phyloP scores from a whole-genome alignment of 1,140 invertebrate species.

The Lethocerus indicus region DNA sequence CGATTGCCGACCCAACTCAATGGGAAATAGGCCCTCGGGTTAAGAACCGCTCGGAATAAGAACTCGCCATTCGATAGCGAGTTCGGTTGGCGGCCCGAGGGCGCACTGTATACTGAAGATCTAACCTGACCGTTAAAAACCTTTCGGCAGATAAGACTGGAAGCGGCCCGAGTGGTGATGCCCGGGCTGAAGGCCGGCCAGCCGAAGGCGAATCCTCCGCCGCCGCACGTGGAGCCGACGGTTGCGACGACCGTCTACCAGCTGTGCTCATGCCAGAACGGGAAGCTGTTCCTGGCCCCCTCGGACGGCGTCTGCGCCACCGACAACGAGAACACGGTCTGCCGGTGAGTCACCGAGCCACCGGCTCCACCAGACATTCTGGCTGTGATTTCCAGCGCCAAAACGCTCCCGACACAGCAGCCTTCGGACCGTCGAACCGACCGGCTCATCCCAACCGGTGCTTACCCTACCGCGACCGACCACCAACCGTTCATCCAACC shows the following conservation, averaged over 20 bases:
- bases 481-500: too few species aligned
- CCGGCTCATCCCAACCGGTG: too few species aligned
- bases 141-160: slow-evolving; percentile 30
- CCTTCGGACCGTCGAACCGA: too few species aligned
- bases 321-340: slow-evolving; percentile 39
- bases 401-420: too few species aligned
- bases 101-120: neutral
- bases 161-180: slow-evolving; percentile 49
- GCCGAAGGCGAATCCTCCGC: slow-evolving; percentile 7
- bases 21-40: too few species aligned
- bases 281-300: slow-evolving; percentile 70
- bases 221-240: neutral
- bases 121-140: slow-evolving; percentile 3
- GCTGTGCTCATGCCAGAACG: slow-evolving; percentile 74
- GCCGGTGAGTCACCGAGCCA: too few species aligned
- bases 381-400: too few species aligned
- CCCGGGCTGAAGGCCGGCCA: slow-evolving; percentile 43
- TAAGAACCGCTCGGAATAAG: neutral
- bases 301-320: slow-evolving; percentile 62
- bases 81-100: neutral
- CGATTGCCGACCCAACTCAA: too few species aligned
- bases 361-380: too few species aligned
- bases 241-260: slow-evolving; percentile 41
- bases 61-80: neutral
- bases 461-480: too few species aligned